Conservation (phyloP, 2,113 vertebrate genomes). For the Eolophus roseicapilla region DNA sequence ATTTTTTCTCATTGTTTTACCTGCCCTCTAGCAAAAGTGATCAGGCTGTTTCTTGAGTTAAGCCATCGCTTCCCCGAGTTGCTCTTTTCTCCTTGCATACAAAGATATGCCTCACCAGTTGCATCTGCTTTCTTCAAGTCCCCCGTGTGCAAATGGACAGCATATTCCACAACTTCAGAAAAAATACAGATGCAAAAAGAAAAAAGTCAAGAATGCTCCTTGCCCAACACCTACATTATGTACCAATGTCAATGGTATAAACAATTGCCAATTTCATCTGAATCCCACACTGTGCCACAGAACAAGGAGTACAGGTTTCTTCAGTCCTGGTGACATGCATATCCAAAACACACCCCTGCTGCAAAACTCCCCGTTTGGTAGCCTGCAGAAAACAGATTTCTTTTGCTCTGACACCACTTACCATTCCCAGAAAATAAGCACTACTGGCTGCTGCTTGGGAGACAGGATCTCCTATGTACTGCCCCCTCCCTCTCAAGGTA, state of each 20-base stretch:
- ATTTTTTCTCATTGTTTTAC: conserved; percentile 27
- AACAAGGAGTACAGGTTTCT: neutral
- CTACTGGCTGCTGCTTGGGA: neutral
- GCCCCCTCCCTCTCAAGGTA: neutral
- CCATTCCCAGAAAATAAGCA: neutral
- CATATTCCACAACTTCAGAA: conserved; percentile 64
- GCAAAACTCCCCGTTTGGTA: neutral
- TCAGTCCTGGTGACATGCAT: neutral
- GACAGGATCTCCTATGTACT: neutral
- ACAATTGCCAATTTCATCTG: neutral
- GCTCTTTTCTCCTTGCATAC: conserved; percentile 57
- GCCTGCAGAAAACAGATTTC: neutral
- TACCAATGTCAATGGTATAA: neutral
- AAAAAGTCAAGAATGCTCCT: neutral
- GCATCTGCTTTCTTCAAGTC: conserved; percentile 56
- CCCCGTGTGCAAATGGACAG: conserved; percentile 56
- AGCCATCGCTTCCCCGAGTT: conserved; percentile 52
- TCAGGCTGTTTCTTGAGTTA: neutral
- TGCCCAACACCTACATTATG: neutral
- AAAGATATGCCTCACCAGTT: conserved; percentile 51
- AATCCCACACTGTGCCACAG: neutral
- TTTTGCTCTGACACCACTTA: neutral
- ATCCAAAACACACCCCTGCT: neutral
- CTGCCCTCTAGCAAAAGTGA: conserved; percentile 61
- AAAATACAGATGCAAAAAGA: neutral